Evolutionary conservation across 2,113 vertebrate genomes (phyloP).

Genomic region (Piprites chloris): DNA sequence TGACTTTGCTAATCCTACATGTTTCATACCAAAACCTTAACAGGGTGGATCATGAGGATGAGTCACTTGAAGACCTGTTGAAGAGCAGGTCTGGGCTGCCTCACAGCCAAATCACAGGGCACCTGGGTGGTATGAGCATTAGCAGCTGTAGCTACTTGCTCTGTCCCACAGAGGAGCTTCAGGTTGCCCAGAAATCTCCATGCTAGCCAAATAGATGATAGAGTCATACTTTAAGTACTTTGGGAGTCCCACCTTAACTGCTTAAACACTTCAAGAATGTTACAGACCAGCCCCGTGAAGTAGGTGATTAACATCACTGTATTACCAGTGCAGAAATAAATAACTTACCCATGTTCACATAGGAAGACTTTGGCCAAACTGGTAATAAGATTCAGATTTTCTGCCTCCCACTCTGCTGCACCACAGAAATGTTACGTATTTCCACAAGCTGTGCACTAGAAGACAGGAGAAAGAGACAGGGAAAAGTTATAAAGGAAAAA

Average conservation of each 20-base stretch:
- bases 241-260: neutral
- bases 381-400: slow-evolving; percentile 28
- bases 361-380: neutral
- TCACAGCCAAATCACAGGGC: neutral
- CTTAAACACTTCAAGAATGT: neutral
- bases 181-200: neutral
- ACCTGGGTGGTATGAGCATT: neutral
- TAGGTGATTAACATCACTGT: neutral
- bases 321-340: neutral
- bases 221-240: neutral
- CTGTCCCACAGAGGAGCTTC: neutral
- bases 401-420: slow-evolving; percentile 1
- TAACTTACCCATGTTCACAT: neutral
- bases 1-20: neutral
- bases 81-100: neutral
- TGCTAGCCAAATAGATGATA: neutral
- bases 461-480: neutral
- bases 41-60: neutral
- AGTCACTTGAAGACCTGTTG: neutral
- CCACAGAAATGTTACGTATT: slow-evolving; percentile 12
- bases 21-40: neutral
- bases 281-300: neutral
- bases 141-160: neutral
- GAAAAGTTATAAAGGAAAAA: neutral
- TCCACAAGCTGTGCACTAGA: neutral